Evolutionary conservation across 2,888 invertebrate genomes (phyloP).

Genomic region (Caradrina kadenii): DNA sequence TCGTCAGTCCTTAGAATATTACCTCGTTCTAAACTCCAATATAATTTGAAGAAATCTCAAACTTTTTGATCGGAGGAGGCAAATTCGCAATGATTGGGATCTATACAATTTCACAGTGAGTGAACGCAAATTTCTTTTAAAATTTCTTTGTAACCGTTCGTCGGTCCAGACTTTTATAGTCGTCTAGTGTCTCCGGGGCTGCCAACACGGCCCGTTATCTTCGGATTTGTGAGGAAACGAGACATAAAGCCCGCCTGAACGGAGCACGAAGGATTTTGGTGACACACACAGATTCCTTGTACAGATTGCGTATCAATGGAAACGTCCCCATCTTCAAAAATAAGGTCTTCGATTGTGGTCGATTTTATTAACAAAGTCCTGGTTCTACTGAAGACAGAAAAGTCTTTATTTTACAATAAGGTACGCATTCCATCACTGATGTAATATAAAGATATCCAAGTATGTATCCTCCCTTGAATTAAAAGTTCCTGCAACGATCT

Average conservation of each 20-base stretch:
- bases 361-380: slow-evolving; percentile 43
- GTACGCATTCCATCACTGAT: slow-evolving; percentile 19
- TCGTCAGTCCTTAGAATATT: slow-evolving; percentile 32
- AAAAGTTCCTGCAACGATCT: background rate
- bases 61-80: slow-evolving; percentile 63
- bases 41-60: slow-evolving; percentile 64
- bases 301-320: slow-evolving; percentile 72
- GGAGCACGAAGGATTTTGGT: slow-evolving; percentile 74
- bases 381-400: slow-evolving; percentile 16
- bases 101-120: slow-evolving; percentile 75
- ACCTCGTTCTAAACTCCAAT: slow-evolving; percentile 47
- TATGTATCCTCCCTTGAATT: background rate
- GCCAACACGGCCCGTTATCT: slow-evolving; percentile 75
- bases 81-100: slow-evolving; percentile 71
- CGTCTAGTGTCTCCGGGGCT: slow-evolving; percentile 64
- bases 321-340: slow-evolving; percentile 58
- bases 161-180: slow-evolving; percentile 71
- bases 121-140: slow-evolving; percentile 71
- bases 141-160: slow-evolving; percentile 70
- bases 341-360: slow-evolving; percentile 48
- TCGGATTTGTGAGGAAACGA: slow-evolving; percentile 81
- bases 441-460: slow-evolving; percentile 19
- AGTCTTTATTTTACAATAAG: slow-evolving; percentile 41
- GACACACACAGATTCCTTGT: slow-evolving; percentile 71
- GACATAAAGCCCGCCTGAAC: slow-evolving; percentile 78